These are phyloP conservation scores for Penaeus indicus DNA, from an alignment of 1,140 invertebrate genomes.

Conservation along the genomic window DNA sequence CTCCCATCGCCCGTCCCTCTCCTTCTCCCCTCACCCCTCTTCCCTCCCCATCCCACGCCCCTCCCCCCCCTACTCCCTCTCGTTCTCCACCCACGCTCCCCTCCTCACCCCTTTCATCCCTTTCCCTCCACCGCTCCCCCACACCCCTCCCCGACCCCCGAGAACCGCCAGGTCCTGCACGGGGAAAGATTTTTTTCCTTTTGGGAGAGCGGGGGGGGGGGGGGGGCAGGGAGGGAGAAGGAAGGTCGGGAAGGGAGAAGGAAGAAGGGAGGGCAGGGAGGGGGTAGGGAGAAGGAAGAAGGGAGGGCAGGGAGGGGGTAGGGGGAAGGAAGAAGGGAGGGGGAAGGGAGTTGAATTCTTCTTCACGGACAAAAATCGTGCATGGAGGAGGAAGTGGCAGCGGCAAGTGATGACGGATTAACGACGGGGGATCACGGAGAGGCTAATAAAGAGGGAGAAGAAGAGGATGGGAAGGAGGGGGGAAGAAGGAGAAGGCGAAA, in stretches of 20 bases:
- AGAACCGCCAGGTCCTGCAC: no score
- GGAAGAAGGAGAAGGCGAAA: no score
- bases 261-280: not conserved
- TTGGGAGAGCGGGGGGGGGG: no score
- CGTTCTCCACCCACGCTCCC: not conserved
- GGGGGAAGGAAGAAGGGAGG: no score
- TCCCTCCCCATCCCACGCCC: not conserved
- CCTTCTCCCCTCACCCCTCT: not conserved
- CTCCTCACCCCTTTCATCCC: not conserved
- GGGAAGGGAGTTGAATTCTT: not conserved
- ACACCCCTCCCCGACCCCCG: no score
- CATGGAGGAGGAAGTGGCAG: slow-evolving; percentile 4
- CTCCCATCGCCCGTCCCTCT: not conserved
- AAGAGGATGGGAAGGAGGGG: not conserved
- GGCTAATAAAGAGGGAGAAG: not conserved
- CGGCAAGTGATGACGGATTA: not conserved
- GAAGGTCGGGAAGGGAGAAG: no score
- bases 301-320: not conserved
- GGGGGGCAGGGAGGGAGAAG: no score
- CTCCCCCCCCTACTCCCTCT: not conserved
- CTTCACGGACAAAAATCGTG: not conserved
- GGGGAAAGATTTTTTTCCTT: no score
- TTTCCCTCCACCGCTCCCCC: not conserved
- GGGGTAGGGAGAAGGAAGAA: not conserved
- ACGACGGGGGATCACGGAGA: not conserved